Conservation (phyloP, 2,888 invertebrate species). For the Lutraria lutraria region DNA sequence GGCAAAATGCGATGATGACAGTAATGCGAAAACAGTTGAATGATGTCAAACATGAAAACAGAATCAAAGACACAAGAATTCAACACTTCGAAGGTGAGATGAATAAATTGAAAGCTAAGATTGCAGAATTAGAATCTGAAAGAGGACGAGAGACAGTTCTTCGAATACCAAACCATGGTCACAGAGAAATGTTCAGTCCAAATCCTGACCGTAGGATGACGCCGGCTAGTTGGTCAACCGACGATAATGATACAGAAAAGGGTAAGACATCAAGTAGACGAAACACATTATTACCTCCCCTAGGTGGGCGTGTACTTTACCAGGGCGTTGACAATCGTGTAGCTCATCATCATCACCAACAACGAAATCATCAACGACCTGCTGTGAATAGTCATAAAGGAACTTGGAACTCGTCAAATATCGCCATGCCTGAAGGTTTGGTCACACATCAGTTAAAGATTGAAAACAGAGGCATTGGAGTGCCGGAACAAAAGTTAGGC, state of each 20-base stretch:
- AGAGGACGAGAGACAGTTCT: constrained; percentile 3
- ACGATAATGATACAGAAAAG: constrained; percentile 26
- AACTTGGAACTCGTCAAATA: constrained; percentile 34
- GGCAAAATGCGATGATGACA: constrained; percentile 79
- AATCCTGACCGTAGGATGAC: not conserved
- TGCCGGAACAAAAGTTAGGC: constrained; percentile 47
- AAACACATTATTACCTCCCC: constrained; percentile 61
- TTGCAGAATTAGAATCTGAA: constrained; percentile 69
- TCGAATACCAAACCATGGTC: not conserved
- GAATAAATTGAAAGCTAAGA: constrained; percentile 67
- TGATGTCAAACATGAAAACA: constrained; percentile 73
- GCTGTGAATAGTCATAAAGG: constrained; percentile 13
- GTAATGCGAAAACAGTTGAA: constrained; percentile 80
- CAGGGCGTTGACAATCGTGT: constrained; percentile 18
- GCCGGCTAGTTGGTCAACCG: constrained; percentile 18
- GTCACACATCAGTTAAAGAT: constrained; percentile 70
- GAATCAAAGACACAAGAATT: constrained; percentile 76
- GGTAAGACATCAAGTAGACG: constrained; percentile 24
- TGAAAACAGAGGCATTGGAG: constrained; percentile 59
- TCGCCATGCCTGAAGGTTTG: constrained; percentile 66
- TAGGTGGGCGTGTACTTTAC: constrained; percentile 55
- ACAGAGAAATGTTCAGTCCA: constrained; percentile 24
- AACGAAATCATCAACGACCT: not conserved
- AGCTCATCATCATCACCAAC: constrained; percentile 21
- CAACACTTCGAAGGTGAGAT: constrained; percentile 73